phyloP scores from a whole-genome alignment of 1,140 invertebrate genomes.

The Halictus rubicundus region DNA sequence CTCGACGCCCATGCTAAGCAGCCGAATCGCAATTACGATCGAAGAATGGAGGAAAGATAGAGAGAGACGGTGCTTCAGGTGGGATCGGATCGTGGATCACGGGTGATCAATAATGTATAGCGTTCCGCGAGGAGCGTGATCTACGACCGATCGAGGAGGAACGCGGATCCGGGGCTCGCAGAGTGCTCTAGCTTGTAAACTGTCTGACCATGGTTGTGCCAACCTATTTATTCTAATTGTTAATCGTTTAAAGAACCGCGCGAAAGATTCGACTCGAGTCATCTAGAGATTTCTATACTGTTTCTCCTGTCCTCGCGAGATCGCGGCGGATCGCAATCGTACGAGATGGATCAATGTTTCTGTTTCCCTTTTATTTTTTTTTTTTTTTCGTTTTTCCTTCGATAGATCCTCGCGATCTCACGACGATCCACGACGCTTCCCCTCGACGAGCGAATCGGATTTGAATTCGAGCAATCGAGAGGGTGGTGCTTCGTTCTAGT shows the following conservation, averaged over 20 bases:
- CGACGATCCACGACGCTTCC: too few species aligned
- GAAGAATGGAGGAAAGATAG: too few species aligned
- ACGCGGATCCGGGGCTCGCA: slow-evolving; percentile 9
- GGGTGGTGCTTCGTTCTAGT: neutral
- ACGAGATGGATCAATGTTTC: too few species aligned
- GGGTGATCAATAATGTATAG: slow-evolving; percentile 30
- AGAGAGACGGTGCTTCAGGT: too few species aligned
- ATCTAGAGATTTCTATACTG: neutral
- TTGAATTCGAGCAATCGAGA: neutral
- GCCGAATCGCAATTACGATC: too few species aligned
- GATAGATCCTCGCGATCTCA: too few species aligned
- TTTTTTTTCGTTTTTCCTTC: too few species aligned
- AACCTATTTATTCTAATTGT: slow-evolving; percentile 62
- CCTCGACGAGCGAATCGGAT: too few species aligned
- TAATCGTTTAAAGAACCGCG: slow-evolving; percentile 20
- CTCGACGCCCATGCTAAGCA: neutral
- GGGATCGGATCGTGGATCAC: neutral
- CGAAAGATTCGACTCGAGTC: neutral
- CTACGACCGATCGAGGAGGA: neutral
- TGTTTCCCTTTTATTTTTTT: too few species aligned
- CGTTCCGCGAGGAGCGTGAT: neutral
- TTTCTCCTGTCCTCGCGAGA: neutral
- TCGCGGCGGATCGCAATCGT: neutral
- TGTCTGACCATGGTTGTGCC: slow-evolving; percentile 66
- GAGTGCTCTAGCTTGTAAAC: slow-evolving; percentile 42